A percentile compares a stretch with the other conserved stretches of the same genome.
phyloP scores from a whole-genome alignment of 2,888 invertebrate genomes.

The Dryobotodes eremita region DNA sequence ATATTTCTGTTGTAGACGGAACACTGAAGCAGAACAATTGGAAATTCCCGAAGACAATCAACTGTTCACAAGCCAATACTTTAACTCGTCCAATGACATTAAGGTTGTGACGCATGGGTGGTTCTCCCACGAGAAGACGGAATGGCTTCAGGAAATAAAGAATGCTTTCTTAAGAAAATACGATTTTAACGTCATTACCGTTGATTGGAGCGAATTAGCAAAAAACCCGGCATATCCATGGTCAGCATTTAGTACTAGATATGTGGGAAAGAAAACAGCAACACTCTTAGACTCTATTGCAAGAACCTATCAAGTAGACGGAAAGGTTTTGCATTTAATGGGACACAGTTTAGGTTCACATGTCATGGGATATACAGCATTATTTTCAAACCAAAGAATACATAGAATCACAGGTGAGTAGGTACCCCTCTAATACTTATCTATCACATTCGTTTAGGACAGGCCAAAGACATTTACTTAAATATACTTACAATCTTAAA shows the following conservation, averaged over 20 bases:
- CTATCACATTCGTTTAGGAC: neutral
- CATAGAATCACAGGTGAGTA: conserved; percentile 91
- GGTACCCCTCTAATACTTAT: neutral
- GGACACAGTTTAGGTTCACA: conserved; percentile 92
- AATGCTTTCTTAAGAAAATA: conserved; percentile 80
- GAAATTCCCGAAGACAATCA: conserved; percentile 70
- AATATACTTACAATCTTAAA: neutral
- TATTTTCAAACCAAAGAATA: conserved; percentile 84
- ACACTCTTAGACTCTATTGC: conserved; percentile 76
- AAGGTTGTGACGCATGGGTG: conserved; percentile 91
- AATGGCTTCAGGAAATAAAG: conserved; percentile 85
- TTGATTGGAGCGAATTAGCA: conserved; percentile 87
- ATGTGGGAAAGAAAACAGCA: conserved; percentile 83
- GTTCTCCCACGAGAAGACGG: conserved; percentile 82
- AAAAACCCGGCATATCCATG: conserved; percentile 83
- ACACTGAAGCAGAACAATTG: conserved; percentile 78
- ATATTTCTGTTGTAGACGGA: conserved; percentile 74
- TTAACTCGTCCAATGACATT: conserved; percentile 83
- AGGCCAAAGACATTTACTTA: neutral
- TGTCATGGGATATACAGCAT: conserved; percentile 91
- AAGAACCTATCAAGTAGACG: conserved; percentile 69
- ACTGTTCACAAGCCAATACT: conserved; percentile 76
- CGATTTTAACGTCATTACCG: conserved; percentile 88
- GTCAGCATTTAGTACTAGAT: conserved; percentile 85
- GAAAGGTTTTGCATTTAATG: conserved; percentile 81